Conservation (phyloP, 2,797 vertebrate species). For the Gambelia wislizenii region DNA sequence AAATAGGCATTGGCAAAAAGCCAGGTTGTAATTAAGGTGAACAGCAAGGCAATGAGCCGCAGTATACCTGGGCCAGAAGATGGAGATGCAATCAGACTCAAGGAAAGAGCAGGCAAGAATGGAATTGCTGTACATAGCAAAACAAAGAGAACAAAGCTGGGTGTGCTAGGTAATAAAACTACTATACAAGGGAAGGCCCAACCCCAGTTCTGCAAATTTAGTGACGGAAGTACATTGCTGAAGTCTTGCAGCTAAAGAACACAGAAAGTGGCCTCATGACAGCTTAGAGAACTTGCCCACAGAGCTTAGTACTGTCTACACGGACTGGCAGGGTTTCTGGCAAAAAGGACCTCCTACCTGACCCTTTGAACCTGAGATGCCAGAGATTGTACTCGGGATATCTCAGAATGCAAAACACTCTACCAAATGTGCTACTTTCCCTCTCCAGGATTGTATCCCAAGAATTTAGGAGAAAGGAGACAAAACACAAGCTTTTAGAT, state of each 20-base stretch:
- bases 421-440: no score
- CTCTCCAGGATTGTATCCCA: background rate
- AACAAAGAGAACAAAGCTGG: background rate
- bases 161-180: background rate
- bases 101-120: background rate
- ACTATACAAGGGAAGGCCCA: background rate
- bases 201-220: background rate
- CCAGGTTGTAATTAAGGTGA: constrained; percentile 59
- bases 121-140: background rate
- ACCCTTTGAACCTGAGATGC: background rate
- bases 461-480: background rate
- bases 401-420: background rate
- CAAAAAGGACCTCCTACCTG: background rate
- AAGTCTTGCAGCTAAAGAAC: background rate
- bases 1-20: constrained; percentile 44
- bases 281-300: background rate
- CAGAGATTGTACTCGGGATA: background rate
- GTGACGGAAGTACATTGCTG: background rate
- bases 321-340: background rate
- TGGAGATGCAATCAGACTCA: background rate
- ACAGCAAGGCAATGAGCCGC: constrained; percentile 19
- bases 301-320: background rate
- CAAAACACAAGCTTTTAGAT: background rate
- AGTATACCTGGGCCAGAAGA: constrained; percentile 51
- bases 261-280: background rate